phyloP scores from a whole-genome alignment of 2,888 invertebrate species.

The Apamea monoglypha region DNA sequence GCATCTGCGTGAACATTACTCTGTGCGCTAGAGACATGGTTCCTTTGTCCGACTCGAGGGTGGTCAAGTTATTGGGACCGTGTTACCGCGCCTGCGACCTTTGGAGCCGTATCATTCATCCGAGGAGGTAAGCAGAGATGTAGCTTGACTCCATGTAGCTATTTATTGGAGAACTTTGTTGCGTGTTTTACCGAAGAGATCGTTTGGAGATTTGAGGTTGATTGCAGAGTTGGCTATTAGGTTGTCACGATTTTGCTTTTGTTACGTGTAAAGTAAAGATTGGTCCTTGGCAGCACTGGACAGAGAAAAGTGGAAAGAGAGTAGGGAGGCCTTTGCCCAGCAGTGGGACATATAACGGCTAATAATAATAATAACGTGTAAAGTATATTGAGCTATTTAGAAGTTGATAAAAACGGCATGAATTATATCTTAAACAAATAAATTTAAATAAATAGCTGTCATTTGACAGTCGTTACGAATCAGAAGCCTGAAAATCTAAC shows the following conservation, averaged over 20 bases:
- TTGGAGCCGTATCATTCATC: constrained; percentile 39
- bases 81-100: constrained; percentile 46
- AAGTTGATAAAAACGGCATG: background rate
- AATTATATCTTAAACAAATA: too few species aligned
- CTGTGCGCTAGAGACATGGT: constrained; percentile 46
- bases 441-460: too few species aligned
- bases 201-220: background rate
- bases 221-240: background rate
- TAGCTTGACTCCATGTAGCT: constrained; percentile 8
- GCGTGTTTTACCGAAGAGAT: background rate
- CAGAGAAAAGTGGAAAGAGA: too few species aligned
- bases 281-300: too few species aligned
- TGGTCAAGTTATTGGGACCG: constrained; percentile 70
- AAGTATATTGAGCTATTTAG: background rate
- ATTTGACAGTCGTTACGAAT: too few species aligned
- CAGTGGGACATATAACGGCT: too few species aligned
- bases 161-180: constrained; percentile 7
- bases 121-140: constrained; percentile 43
- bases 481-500: too few species aligned
- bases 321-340: too few species aligned
- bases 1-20: constrained; percentile 27
- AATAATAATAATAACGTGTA: too few species aligned
- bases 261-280: background rate
- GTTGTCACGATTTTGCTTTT: background rate
- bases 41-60: constrained; percentile 69